phyloP scores from a whole-genome alignment of 2,113 vertebrate species.

The Caloenas nicobarica region DNA sequence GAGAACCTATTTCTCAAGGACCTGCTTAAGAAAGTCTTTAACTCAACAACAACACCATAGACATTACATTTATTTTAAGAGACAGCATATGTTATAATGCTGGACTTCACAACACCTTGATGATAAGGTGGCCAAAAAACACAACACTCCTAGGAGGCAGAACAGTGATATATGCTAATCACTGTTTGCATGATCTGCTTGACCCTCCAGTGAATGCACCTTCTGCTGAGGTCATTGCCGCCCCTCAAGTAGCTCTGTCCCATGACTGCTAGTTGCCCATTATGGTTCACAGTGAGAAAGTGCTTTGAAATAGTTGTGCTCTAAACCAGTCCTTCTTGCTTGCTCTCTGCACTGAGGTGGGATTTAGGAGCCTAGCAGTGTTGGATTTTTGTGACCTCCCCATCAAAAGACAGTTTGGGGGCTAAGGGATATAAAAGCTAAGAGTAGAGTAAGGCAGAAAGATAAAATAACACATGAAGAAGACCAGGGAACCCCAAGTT shows the following conservation, averaged over 20 bases:
- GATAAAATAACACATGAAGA: not conserved
- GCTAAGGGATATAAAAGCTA: not conserved
- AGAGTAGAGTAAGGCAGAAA: not conserved
- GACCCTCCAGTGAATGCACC: not conserved
- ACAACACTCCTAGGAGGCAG: not conserved
- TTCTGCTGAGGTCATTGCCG: not conserved
- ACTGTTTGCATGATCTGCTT: accelerated
- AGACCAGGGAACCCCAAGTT: not conserved
- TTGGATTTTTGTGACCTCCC: not conserved
- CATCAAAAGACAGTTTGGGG: not conserved
- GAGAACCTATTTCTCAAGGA: constrained; percentile 27
- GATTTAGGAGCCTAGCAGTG: not conserved
- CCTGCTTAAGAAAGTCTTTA: constrained; percentile 6
- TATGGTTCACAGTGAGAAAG: not conserved
- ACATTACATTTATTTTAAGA: not conserved
- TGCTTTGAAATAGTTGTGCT: not conserved
- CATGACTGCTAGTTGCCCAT: not conserved
- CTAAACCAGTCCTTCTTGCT: not conserved
- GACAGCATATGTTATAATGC: not conserved
- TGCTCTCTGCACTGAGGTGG: not conserved
- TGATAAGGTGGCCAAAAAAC: not conserved
- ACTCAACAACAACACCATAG: not conserved
- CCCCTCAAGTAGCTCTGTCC: not conserved
- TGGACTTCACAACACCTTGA: not conserved
- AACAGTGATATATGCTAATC: not conserved